Conservation (phyloP, 1,140 invertebrate species). For the Brachionus calyciflorus region DNA sequence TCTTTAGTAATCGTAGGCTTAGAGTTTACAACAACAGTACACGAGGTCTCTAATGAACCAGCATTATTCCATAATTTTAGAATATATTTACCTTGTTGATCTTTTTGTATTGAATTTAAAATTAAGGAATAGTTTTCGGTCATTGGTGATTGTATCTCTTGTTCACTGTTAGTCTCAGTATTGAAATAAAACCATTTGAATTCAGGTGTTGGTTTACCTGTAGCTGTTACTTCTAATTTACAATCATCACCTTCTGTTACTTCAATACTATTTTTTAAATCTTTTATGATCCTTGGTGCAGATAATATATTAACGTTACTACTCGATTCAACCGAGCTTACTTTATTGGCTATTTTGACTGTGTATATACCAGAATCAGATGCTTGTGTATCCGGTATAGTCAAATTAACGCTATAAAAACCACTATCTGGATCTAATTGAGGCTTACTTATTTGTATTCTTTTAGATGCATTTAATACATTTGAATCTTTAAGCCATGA, state of each 20-base stretch:
- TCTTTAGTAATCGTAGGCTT: constrained; percentile 16
- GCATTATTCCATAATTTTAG: constrained; percentile 41
- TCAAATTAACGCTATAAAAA: not conserved
- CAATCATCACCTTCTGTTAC: constrained; percentile 4
- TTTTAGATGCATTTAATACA: constrained; percentile 22
- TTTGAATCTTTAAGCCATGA: constrained; percentile 32
- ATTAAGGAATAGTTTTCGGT: not conserved
- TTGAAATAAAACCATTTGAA: constrained; percentile 44
- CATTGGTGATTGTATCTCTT: not conserved
- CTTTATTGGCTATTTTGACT: constrained; percentile 43
- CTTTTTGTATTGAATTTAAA: constrained; percentile 14
- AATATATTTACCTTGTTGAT: constrained; percentile 34
- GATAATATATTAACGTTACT: constrained; percentile 5
- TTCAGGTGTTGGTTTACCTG: constrained; percentile 35
- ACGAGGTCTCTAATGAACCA: constrained; percentile 27
- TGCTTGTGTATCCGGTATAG: not conserved
- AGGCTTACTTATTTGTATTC: constrained; percentile 16
- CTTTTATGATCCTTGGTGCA: constrained; percentile 23
- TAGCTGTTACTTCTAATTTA: constrained; percentile 7
- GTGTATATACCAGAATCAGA: constrained; percentile 33
- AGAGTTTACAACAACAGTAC: constrained; percentile 12
- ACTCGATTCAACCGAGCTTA: not conserved
- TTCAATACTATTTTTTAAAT: constrained; percentile 20
- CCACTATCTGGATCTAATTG: not conserved
- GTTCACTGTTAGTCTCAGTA: constrained; percentile 28